A percentile compares a stretch with the other conserved stretches of the same genome.
These are phyloP conservation scores for Cetonia aurata DNA, from an alignment of 2,888 invertebrate species.

Conservation along the genomic window DNA sequence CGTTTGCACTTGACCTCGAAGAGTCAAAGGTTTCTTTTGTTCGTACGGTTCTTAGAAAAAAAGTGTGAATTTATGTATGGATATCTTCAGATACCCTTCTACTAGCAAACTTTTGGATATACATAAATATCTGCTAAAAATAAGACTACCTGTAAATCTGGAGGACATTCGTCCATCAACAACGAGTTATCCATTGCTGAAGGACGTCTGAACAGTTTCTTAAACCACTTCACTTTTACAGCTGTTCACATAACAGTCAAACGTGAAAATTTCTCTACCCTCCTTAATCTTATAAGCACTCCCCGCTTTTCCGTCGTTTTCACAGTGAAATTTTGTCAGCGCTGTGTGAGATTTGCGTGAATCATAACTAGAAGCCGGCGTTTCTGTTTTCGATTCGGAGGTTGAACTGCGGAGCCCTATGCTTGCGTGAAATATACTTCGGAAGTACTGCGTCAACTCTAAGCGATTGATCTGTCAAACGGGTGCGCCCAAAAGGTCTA, in stretches of 20 bases:
- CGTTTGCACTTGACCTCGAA: slow-evolving; percentile 32
- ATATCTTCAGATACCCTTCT: too few species aligned
- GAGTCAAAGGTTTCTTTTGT: background rate
- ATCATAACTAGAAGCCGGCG: slow-evolving; percentile 13
- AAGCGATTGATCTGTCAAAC: slow-evolving; percentile 48
- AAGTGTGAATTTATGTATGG: too few species aligned
- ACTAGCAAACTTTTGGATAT: too few species aligned
- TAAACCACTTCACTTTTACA: slow-evolving; percentile 54
- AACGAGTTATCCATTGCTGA: slow-evolving; percentile 59
- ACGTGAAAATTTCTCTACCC: slow-evolving; percentile 20
- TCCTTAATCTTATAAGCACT: background rate
- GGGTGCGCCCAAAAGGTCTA: slow-evolving; percentile 51
- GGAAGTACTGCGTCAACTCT: slow-evolving; percentile 40
- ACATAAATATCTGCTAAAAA: background rate
- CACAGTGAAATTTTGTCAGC: slow-evolving; percentile 20
- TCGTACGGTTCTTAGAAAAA: too few species aligned
- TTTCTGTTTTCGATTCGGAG: slow-evolving; percentile 5
- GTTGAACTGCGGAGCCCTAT: background rate
- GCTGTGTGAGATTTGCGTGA: slow-evolving; percentile 16
- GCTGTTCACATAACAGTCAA: slow-evolving; percentile 42
- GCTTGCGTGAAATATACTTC: too few species aligned
- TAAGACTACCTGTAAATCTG: slow-evolving; percentile 59
- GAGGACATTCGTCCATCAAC: slow-evolving; percentile 62
- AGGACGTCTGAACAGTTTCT: slow-evolving; percentile 52
- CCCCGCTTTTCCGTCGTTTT: background rate